These are phyloP conservation scores for Stomorhina lunata DNA, from an alignment of 2,888 invertebrate genomes.

Conservation along the genomic window DNA sequence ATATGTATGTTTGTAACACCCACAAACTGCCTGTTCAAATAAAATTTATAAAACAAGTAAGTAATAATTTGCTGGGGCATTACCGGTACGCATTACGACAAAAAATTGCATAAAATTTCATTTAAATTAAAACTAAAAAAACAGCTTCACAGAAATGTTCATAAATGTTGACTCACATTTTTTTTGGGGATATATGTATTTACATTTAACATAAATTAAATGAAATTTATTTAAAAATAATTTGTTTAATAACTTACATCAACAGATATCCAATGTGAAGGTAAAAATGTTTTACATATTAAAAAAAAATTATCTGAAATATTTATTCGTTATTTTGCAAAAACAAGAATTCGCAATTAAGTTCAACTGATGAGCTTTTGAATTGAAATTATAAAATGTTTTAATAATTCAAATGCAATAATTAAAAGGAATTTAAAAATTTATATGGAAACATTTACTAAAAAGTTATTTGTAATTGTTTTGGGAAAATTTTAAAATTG, in stretches of 20 bases:
- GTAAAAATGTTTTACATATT: too few species aligned
- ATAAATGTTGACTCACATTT: neutral
- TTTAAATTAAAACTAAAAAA: neutral
- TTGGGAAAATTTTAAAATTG: too few species aligned
- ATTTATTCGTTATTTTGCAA: too few species aligned
- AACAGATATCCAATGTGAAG: too few species aligned
- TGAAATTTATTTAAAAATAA: too few species aligned
- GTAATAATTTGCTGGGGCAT: neutral
- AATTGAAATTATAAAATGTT: neutral
- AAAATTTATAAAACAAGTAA: neutral
- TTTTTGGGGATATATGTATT: neutral
- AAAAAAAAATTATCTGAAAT: too few species aligned
- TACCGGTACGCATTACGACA: neutral
- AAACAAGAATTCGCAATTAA: neutral
- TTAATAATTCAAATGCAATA: neutral
- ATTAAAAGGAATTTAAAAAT: neutral
- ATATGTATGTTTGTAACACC: neutral
- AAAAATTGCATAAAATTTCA: slow-evolving; percentile 2
- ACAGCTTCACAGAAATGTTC: neutral
- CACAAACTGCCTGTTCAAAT: neutral
- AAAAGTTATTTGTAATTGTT: too few species aligned
- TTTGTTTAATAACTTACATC: too few species aligned
- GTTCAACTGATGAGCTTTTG: neutral
- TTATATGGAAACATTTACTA: too few species aligned
- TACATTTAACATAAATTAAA: neutral